Evolutionary conservation across 2,797 vertebrate genomes (phyloP), one percentile per base, ranked within the genome.

Genomic region (Hozukius guyotensis): DNA sequence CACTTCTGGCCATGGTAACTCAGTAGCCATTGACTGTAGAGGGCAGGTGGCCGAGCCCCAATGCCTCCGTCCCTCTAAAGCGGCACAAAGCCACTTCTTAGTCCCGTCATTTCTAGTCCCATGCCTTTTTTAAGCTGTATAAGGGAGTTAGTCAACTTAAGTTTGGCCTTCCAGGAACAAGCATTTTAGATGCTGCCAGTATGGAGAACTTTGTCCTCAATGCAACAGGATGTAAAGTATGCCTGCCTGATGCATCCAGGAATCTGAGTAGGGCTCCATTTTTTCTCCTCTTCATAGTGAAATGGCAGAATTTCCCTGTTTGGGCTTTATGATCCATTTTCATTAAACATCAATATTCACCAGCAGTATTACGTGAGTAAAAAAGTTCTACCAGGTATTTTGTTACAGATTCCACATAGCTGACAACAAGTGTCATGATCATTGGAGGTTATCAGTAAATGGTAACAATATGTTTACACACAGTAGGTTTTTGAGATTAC

Each of bases 51-150:
- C 86, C 59, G 78, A 87, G 89, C 88, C 89, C 91, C 90, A 83
- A 94, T 65, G 88, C 92, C 82, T 87, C 91, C 84, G 85, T 89
- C 94, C 94, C 88, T 91, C 89, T 92, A 88, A 85, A 78, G 89
- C 71, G 88, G 84, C 80, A 18, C 90, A 84, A 83, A 87, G 91
- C 85, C 91, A 90, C 93, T 89, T 89, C 91, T 93, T 83, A 89
- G 80, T 88, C 82, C 80, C 34, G 57, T 91, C 81, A 89, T 87
- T 91, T 91, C 84, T 87, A 89, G 83, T 88, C 87, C 85, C 87
- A 92, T 89, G 88, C 89, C 87, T 86, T 92, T 92, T 82, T 89
- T 83, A 88, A 88, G 79, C 82, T 73, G 84, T 87, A 90, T 68
- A 84, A 80, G 75, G 80, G 84, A 83, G 85, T 90, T 78, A 86